phyloP scores from a whole-genome alignment of 1,140 invertebrate species.

The Ditylenchus dipsaci region DNA sequence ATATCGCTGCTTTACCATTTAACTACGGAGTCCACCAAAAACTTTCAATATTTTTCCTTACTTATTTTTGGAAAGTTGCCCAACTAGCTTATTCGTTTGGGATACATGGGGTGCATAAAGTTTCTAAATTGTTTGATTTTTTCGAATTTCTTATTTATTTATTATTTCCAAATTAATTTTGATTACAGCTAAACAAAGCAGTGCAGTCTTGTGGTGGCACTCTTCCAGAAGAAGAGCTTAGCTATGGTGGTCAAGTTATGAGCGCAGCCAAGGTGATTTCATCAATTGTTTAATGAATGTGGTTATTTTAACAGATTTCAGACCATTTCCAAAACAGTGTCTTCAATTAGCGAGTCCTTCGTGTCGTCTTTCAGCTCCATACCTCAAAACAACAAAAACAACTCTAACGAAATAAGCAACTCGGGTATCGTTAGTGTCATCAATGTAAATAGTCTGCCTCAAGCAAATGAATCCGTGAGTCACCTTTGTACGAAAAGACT shows the following conservation, averaged over 20 bases:
- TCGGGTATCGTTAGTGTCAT: conserved; percentile 79
- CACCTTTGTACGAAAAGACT: neutral
- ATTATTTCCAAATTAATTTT: conserved; percentile 56
- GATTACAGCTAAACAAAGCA: conserved; percentile 67
- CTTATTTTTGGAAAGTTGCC: too few species aligned
- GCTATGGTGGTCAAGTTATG: conserved; percentile 87
- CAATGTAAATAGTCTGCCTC: conserved; percentile 69
- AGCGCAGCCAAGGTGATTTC: conserved; percentile 79
- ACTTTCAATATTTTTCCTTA: too few species aligned
- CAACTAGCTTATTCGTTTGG: neutral
- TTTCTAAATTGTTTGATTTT: too few species aligned
- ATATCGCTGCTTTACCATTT: too few species aligned
- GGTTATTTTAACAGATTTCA: neutral
- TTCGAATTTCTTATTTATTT: too few species aligned
- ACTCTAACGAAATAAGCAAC: conserved; percentile 37
- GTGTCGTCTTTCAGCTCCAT: conserved; percentile 61
- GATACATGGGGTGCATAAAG: too few species aligned
- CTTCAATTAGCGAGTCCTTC: conserved; percentile 84
- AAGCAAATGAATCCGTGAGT: neutral
- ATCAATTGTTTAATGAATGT: neutral
- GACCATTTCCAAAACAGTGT: conserved; percentile 63
- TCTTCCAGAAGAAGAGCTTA: conserved; percentile 70
- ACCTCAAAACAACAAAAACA: conserved; percentile 10
- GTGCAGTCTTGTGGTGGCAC: conserved; percentile 79
- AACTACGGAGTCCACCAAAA: too few species aligned